Conservation (phyloP, 2,888 invertebrate genomes). For the Orthosia cruda region DNA sequence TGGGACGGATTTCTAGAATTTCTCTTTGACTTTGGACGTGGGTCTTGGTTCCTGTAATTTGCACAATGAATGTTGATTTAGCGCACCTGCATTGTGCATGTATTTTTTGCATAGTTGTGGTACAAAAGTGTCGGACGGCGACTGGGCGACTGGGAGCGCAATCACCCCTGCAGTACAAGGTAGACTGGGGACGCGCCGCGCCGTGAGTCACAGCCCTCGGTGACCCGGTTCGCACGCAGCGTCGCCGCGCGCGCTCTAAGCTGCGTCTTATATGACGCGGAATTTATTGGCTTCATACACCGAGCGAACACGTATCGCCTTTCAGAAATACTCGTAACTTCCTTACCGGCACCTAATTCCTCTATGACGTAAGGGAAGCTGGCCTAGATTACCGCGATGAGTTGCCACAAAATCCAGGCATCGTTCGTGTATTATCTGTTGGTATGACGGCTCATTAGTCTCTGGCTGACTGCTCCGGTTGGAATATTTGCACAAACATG, state of each 20-base stretch:
- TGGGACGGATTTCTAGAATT: conserved; percentile 73
- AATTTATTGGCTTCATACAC: conserved; percentile 58
- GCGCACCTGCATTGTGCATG: conserved; percentile 63
- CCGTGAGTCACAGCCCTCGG: conserved; percentile 76
- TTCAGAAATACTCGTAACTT: conserved; percentile 14
- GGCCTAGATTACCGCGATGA: conserved; percentile 49
- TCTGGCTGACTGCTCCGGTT: conserved; percentile 56
- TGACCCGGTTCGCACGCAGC: conserved; percentile 87
- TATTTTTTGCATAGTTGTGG: conserved; percentile 66
- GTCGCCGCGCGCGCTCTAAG: conserved; percentile 62
- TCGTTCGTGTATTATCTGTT: conserved; percentile 64
- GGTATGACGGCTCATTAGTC: conserved; percentile 67
- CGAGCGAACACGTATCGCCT: conserved; percentile 37
- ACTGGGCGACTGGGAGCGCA: conserved; percentile 61
- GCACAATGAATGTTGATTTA: conserved; percentile 77
- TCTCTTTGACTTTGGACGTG: conserved; percentile 62
- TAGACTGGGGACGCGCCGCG: conserved; percentile 65
- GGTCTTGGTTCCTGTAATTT: conserved; percentile 72
- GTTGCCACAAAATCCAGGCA: conserved; percentile 54
- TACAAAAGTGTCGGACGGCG: conserved; percentile 61
- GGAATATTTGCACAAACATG: conserved; percentile 64
- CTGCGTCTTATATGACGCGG: conserved; percentile 77
- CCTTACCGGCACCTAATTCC: conserved; percentile 18
- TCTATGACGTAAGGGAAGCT: conserved; percentile 33
- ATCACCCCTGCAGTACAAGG: conserved; percentile 69